Evolutionary conservation across 2,797 vertebrate species (phyloP).

Genomic region (Leuciscus waleckii): DNA sequence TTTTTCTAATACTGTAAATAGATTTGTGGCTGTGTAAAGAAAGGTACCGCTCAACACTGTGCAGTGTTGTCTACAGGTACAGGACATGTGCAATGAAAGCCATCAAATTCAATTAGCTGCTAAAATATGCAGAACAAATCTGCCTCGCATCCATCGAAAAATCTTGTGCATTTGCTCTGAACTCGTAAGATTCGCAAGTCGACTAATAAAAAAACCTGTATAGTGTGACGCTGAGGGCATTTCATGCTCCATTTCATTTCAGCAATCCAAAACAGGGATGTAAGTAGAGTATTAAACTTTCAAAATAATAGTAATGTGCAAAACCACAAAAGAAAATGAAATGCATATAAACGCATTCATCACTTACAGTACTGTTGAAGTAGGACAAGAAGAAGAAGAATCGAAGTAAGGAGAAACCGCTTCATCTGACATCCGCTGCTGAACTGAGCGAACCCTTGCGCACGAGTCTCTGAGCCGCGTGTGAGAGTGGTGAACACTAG

Average conservation of each 20-base stretch:
- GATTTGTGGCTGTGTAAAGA: background rate
- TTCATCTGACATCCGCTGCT: background rate
- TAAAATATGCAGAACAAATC: background rate
- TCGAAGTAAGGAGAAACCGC: slow-evolving; percentile 37
- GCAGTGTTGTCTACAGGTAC: background rate
- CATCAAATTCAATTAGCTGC: background rate
- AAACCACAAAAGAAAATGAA: slow-evolving; percentile 64
- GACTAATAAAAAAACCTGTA: background rate
- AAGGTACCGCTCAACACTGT: background rate
- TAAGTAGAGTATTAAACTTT: background rate
- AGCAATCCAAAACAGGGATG: background rate
- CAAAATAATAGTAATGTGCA: slow-evolving; percentile 67
- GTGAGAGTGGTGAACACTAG: slow-evolving; percentile 50
- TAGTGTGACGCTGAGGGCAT: background rate
- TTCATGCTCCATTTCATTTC: background rate
- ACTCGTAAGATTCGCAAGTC: background rate
- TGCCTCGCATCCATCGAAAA: background rate
- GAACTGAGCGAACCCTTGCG: background rate
- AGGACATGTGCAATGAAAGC: background rate
- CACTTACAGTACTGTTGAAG: slow-evolving; percentile 69
- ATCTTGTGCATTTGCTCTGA: background rate
- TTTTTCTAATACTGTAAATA: background rate
- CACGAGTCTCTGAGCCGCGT: background rate
- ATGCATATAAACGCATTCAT: slow-evolving; percentile 19
- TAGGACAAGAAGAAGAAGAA: slow-evolving; percentile 45